Base-by-base conservation (phyloP, 2,888 invertebrate species). In the Bombylius discolor region DNA sequence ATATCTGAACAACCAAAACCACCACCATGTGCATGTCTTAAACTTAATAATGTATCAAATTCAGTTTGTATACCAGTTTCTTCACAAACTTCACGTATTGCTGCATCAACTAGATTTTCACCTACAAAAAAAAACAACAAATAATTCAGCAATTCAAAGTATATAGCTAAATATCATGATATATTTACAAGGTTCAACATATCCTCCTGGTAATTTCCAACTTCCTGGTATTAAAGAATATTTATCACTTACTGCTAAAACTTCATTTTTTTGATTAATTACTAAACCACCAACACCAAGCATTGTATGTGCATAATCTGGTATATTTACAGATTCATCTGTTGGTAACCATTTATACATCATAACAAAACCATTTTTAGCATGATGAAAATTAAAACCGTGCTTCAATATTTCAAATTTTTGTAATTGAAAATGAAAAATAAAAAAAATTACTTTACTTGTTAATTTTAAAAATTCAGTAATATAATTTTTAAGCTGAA, bases 161-260 rank as follows among this genome's bases (percentile, higher is more conserved):
- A 46, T 23, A 23, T 23, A 23, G 23, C 44, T 44, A 3, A 23
- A 23, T 23, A 23, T 2, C 3, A 23, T 23, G 2, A 23, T 31
- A 44, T 51, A 34, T 52, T 66, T 72, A 87, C 89, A 84, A 74
- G 85, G 85, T 70, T 94, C 89, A 23, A 90, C 89, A 74, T 88
- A 89, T 52, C 95, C 95, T 53, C 96, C 95, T 14, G 96, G 95
- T 8, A 95, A 76, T 75, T 95, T 95, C 92, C 92, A 95, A 66
- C 64, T 80, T 61, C 68, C 77, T 71, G 62, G 65, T 36, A 72
- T 70, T 53, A 73, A 58, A 4, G 73, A 65, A 64, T 64, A 68
- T 66, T 82, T 82, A 68, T 96, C 94, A 62, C 82, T 79, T 0
- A 96, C 87, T 31, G 89, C 87, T 53, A 96, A 76, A 54, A 96